phyloP scores from a whole-genome alignment of 2,888 invertebrate species.

The Amphimallon solstitiale region DNA sequence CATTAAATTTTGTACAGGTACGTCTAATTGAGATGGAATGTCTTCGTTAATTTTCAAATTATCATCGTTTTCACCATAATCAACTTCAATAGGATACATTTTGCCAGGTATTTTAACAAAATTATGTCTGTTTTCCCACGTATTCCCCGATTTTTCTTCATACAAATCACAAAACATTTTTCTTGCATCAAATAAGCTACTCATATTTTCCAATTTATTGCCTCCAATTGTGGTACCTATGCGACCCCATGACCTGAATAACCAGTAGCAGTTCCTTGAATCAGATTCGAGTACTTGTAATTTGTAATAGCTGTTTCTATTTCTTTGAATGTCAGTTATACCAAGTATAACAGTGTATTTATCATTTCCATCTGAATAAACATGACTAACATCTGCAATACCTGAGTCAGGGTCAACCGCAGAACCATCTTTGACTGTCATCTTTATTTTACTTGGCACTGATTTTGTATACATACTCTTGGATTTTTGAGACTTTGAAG shows the following conservation, averaged over 20 bases:
- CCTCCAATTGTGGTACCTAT: conserved; percentile 94
- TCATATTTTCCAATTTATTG: conserved; percentile 69
- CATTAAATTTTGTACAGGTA: conserved; percentile 84
- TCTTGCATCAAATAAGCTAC: conserved; percentile 68
- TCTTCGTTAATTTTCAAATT: conserved; percentile 63
- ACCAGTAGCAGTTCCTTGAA: conserved; percentile 67
- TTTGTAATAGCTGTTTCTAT: conserved; percentile 95
- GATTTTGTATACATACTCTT: conserved; percentile 64
- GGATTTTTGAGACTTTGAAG: conserved; percentile 51
- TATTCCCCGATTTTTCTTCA: conserved; percentile 85
- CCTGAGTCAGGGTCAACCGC: conserved; percentile 94
- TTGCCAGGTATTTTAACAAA: conserved; percentile 77
- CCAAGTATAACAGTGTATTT: conserved; percentile 85
- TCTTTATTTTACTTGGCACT: conserved; percentile 70
- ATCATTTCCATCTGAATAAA: conserved; percentile 68
- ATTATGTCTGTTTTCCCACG: conserved; percentile 73
- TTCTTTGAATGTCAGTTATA: conserved; percentile 84
- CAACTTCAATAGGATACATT: conserved; percentile 90
- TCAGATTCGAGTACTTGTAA: conserved; percentile 88
- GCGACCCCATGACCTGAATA: conserved; percentile 84
- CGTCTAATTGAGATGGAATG: conserved; percentile 73
- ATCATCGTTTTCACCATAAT: conserved; percentile 70
- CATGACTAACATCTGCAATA: conserved; percentile 81
- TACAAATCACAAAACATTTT: conserved; percentile 68
- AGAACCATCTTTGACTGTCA: conserved; percentile 81